Evolutionary conservation across 2,888 invertebrate genomes (phyloP).

Genomic region (Aspidapion aeneum): DNA sequence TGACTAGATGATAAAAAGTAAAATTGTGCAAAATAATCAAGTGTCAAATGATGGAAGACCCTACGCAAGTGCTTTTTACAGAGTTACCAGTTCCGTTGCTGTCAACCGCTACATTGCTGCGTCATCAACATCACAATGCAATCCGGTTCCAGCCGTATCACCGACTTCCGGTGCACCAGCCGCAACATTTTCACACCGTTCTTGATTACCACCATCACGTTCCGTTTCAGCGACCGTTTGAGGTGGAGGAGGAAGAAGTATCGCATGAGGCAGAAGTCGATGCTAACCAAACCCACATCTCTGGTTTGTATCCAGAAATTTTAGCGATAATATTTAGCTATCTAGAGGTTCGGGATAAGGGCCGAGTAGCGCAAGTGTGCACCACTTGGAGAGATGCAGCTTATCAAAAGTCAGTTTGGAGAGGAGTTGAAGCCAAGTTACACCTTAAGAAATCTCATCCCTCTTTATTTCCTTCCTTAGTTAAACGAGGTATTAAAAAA

Average conservation of each 20-base stretch:
- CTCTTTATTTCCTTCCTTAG: slow-evolving; percentile 80
- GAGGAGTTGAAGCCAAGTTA: slow-evolving; percentile 87
- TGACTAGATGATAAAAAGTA: slow-evolving; percentile 41
- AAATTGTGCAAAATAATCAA: no score
- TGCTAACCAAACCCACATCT: slow-evolving; percentile 68
- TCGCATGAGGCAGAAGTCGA: slow-evolving; percentile 32
- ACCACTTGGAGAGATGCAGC: slow-evolving; percentile 88
- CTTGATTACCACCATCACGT: slow-evolving; percentile 43
- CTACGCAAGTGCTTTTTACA: slow-evolving; percentile 55
- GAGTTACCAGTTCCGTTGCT: slow-evolving; percentile 56
- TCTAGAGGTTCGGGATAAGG: slow-evolving; percentile 83
- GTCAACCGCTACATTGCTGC: slow-evolving; percentile 50
- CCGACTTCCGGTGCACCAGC: slow-evolving; percentile 58
- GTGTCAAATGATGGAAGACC: slow-evolving; percentile 50
- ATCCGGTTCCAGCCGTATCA: slow-evolving; percentile 59
- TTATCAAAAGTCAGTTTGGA: slow-evolving; percentile 91
- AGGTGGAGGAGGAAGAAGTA: slow-evolving; percentile 29
- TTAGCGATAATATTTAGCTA: slow-evolving; percentile 89
- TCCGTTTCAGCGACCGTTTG: slow-evolving; percentile 32
- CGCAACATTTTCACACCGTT: slow-evolving; percentile 51
- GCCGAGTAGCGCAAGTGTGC: slow-evolving; percentile 87
- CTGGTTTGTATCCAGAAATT: slow-evolving; percentile 88
- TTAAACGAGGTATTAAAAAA: slow-evolving; percentile 81
- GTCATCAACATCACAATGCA: slow-evolving; percentile 50
- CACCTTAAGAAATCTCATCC: slow-evolving; percentile 82